Base-by-base conservation (phyloP, 2,113 vertebrate genomes). In the Osmerus eperlanus region DNA sequence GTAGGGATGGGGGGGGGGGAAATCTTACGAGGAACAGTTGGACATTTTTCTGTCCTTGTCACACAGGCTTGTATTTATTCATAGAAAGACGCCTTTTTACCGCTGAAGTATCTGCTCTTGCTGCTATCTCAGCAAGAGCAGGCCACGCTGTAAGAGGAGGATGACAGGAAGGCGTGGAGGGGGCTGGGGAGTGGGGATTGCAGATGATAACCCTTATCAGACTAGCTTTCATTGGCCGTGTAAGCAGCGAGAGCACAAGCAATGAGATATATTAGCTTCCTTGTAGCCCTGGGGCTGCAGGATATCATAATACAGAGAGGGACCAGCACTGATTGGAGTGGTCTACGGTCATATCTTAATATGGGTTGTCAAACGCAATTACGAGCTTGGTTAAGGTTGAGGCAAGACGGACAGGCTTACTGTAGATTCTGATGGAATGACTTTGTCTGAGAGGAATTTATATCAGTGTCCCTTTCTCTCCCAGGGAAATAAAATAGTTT, bases 141-240 rank as follows among this genome's bases (percentile, higher is more conserved):
- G 70, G 15, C 47, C 15, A 23, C 19, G 41, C 19, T 28, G 41
- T 18, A 13, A 9, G 66, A 13, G 28, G 29, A 36, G 62, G 28
- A 36, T 16, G 62, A 15, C 14, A 36, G 62, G 12, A 16, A 65
- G 62, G 28, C 7, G 23, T 19, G 25, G 60, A 62, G 60, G 25
- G 60, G 65, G 15, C 19, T 23, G 21, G 65, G 19, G 21, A 16
- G 3, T 21, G 41, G 65, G 19, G 21, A 16, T 9, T 21, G 41
- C 36, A 16, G 14, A 51, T 36, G 70, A 65, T 72, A 65, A 55
- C 61, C 52, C n/a, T 72, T 65, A 65, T 72, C 61, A 72, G 25
- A 36, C 60, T 7, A 3, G 11, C 61, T 72, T 65, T 72, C 25
- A 63, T 52, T 28, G 16, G 70, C 41, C 23, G 47, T 60, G 41